Base-by-base conservation (phyloP, 1,140 invertebrate species). In the Tetraneura akinire region DNA sequence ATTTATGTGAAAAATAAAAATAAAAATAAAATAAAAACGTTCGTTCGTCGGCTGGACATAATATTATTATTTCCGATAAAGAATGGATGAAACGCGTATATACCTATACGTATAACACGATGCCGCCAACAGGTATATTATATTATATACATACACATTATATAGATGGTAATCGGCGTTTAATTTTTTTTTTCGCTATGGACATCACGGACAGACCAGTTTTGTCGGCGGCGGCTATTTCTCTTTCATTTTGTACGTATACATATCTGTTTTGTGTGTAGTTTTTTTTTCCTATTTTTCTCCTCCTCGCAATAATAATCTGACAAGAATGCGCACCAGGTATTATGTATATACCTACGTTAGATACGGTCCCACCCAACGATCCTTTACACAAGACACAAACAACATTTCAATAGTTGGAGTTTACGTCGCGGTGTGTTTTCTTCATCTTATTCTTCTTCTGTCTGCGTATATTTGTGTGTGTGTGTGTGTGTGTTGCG, bases 291-390 rank as follows among this genome's bases (percentile, higher is more conserved):
- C 21, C 9, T 55, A 47, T 62, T 62, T 78, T 78, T 78, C 55
- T 78, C 23, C 37, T 78, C 74, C 74, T 78, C 23, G 74, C 74
- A 62, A 78, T 78, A 78, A 78, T 78, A 78, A 78, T 78, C 74
- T 78, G 74, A 78, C 74, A 78, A 78, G 74, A 78, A 78, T 78
- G 74, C 74, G 42, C 74, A 78, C 55, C 74, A 78, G 74, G 74
- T 78, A 78, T 78, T 78, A 78, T 78, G 55, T 78, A n/a, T n/a
- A n/a, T n/a, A n/a, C n/a, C n/a, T n/a, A 16, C 74, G 74, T 78
- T 78, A 78, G 74, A 78, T 78, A 78, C 74, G 74, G 74, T 78
- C 74, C 74, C 74, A 78, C 74, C 74, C 74, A 78, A 23, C 51
- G n/a, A 37, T 76, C n/a, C 37, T 76, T 55, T n/a, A n/a, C n/a